phyloP scores from a whole-genome alignment of 2,888 invertebrate species.

The Mythimna lalbum region DNA sequence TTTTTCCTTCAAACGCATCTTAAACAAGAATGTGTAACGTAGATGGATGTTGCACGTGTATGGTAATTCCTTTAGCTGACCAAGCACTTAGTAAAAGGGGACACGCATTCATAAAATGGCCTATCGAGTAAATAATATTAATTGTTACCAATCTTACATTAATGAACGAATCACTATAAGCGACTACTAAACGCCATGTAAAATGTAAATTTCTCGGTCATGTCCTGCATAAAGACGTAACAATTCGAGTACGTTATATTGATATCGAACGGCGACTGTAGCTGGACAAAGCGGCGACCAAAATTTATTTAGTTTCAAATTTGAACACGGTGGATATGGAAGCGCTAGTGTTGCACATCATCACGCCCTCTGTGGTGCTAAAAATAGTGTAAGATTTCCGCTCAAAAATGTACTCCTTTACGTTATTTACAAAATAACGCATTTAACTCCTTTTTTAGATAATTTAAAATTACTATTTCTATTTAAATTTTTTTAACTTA shows the following conservation, averaged over 20 bases:
- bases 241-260: constrained; percentile 88
- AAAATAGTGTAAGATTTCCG: constrained; percentile 34
- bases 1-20: constrained; percentile 58
- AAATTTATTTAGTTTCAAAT: constrained; percentile 80
- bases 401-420: constrained; percentile 12
- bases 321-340: constrained; percentile 69
- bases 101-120: constrained; percentile 85
- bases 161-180: constrained; percentile 90
- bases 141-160: constrained; percentile 91
- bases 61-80: constrained; percentile 77
- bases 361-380: constrained; percentile 26
- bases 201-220: constrained; percentile 86
- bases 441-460: fast-evolving
- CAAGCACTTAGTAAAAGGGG: constrained; percentile 86
- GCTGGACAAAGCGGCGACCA: constrained; percentile 76
- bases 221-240: constrained; percentile 90
- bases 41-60: constrained; percentile 82
- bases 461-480: not conserved
- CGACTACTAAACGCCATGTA: constrained; percentile 91
- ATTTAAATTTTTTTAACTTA: fast-evolving
- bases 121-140: constrained; percentile 88
- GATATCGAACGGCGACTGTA: constrained; percentile 89
- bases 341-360: constrained; percentile 72
- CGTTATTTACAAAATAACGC: fast-evolving
- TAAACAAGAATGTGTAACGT: constrained; percentile 73